Percentiles rank a stretch among this genome's conserved stretches.
Evolutionary conservation across 2,113 vertebrate genomes (phyloP).

Genomic region (Pantherophis guttatus): DNA sequence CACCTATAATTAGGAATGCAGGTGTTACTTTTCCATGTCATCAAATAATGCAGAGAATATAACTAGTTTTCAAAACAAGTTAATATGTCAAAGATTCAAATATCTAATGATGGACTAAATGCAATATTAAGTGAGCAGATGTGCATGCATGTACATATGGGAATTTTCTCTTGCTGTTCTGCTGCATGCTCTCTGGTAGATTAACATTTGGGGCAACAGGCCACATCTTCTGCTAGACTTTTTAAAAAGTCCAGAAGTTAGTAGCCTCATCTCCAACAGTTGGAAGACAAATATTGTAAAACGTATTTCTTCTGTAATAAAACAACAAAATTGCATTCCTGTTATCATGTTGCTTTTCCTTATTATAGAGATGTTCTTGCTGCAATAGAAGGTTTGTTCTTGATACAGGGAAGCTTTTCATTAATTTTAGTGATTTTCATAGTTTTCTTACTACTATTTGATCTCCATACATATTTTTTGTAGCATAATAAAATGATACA

Average conservation of each 20-base stretch:
- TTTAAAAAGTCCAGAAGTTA: background rate
- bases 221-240: background rate
- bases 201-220: background rate
- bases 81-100: background rate
- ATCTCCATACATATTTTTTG: background rate
- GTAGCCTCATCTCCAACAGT: background rate
- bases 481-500: background rate
- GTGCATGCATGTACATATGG: background rate
- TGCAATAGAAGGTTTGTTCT: background rate
- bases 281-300: background rate
- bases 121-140: background rate
- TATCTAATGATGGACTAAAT: background rate
- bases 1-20: background rate
- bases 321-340: background rate
- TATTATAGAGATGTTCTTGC: background rate
- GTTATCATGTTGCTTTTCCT: background rate
- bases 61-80: background rate
- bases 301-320: background rate
- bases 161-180: background rate
- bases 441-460: background rate
- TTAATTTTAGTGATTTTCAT: background rate
- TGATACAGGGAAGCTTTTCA: background rate
- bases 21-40: background rate
- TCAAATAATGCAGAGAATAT: background rate
- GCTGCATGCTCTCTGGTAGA: background rate